These are phyloP conservation scores for Pristionchus fissidentatus DNA, from an alignment of 2,888 invertebrate genomes.

Conservation along the genomic window DNA sequence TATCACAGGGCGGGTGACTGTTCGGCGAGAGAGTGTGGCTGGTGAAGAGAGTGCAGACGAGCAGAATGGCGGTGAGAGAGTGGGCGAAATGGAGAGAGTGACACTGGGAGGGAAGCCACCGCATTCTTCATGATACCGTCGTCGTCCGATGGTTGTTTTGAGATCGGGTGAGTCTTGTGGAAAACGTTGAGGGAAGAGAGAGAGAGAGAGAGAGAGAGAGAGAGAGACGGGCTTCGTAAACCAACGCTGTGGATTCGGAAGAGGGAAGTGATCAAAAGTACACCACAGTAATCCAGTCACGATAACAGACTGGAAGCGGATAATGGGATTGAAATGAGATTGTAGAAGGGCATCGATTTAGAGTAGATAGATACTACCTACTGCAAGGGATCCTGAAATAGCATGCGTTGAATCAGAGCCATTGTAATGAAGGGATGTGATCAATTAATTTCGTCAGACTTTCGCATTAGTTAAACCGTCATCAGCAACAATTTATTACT, in stretches of 20 bases:
- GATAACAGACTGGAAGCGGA: background rate
- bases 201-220: background rate
- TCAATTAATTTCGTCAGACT: background rate
- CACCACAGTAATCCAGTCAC: too few relatives aligned
- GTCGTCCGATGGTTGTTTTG: constrained; percentile 32
- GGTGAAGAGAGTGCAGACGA: background rate
- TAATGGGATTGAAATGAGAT: constrained; percentile 1
- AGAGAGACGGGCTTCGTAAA: background rate
- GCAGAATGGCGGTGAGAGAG: background rate
- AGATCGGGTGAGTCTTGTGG: constrained; percentile 1
- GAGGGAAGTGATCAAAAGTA: constrained; percentile 35
- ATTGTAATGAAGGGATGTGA: background rate
- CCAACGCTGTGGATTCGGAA: constrained; percentile 16
- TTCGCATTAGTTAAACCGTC: too few relatives aligned
- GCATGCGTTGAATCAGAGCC: background rate
- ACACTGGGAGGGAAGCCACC: background rate
- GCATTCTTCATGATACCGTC: constrained; percentile 39
- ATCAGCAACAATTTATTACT: too few relatives aligned
- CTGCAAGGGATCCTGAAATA: too few relatives aligned
- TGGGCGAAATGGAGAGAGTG: background rate
- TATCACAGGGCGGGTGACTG: background rate
- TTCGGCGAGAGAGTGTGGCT: background rate
- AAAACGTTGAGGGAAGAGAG: background rate
- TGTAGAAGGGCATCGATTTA: background rate
- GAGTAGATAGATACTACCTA: too few relatives aligned